Conservation (phyloP, 2,113 vertebrate genomes). For the Psephotus haematonotus region DNA sequence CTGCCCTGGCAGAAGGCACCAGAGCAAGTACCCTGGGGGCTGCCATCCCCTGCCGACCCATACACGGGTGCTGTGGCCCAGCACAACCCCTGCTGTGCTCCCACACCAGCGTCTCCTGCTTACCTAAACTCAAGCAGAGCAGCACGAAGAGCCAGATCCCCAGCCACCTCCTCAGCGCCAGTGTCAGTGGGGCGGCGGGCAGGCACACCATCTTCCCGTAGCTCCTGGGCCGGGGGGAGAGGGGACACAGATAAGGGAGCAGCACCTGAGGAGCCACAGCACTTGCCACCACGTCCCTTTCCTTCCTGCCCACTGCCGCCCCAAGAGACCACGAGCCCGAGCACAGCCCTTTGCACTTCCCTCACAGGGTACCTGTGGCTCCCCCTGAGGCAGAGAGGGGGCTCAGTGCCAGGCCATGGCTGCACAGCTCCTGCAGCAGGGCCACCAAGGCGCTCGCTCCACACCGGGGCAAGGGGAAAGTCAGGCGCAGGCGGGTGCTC, state of each 20-base stretch:
- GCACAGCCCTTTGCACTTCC: accelerated
- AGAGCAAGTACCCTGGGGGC: neutral
- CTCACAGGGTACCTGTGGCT: neutral
- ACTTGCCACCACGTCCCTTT: accelerated
- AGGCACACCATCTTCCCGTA: neutral
- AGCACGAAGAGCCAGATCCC: neutral
- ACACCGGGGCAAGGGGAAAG: neutral
- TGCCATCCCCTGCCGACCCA: too few relatives aligned
- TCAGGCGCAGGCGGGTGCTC: accelerated
- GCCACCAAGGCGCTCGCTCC: accelerated
- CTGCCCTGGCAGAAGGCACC: neutral
- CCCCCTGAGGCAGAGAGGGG: neutral
- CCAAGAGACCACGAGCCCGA: accelerated
- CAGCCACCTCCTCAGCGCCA: neutral
- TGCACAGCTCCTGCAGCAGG: neutral
- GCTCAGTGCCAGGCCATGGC: neutral
- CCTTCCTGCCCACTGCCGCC: neutral
- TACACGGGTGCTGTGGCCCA: neutral
- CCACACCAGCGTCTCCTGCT: neutral
- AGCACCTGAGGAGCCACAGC: neutral
- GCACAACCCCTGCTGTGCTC: accelerated
- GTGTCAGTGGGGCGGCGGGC: accelerated
- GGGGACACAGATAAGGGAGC: accelerated
- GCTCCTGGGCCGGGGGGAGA: neutral
- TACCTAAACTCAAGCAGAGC: constrained; percentile 12